phyloP scores from a whole-genome alignment of 2,888 invertebrate species.

The Eupithecia dodoneata region DNA sequence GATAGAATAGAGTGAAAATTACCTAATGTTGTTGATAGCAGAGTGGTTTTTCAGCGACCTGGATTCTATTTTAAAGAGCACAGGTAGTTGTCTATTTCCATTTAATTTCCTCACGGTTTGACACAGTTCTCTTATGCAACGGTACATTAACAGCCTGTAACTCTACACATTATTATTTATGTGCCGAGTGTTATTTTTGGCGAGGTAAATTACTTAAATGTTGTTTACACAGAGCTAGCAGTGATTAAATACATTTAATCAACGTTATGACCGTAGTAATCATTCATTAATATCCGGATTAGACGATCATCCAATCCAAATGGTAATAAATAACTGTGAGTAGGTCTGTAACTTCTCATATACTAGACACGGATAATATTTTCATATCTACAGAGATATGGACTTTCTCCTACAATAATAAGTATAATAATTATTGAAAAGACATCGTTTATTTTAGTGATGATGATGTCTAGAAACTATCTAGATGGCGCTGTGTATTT shows the following conservation, averaged over 20 bases:
- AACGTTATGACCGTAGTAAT: conserved; percentile 15
- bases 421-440: neutral
- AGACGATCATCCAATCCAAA: conserved; percentile 6
- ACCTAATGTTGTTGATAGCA: conserved; percentile 42
- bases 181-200: conserved; percentile 15
- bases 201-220: conserved; percentile 14
- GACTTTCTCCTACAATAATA: neutral
- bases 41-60: conserved; percentile 49
- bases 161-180: conserved; percentile 16
- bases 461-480: neutral
- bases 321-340: neutral
- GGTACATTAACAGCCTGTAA: conserved; percentile 21
- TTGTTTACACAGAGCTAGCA: conserved; percentile 21
- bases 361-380: neutral
- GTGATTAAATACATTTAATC: conserved; percentile 23
- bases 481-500: neutral
- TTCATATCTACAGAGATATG: neutral
- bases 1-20: conserved; percentile 28
- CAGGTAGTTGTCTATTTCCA: conserved; percentile 67
- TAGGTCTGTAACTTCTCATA: neutral
- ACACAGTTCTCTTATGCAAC: conserved; percentile 56
- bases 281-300: conserved; percentile 22
- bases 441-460: neutral
- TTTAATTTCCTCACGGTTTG: conserved; percentile 65
- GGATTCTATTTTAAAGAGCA: conserved; percentile 59